These are phyloP conservation scores for Beris chalybata DNA, from an alignment of 2,888 invertebrate genomes.

Conservation along the genomic window DNA sequence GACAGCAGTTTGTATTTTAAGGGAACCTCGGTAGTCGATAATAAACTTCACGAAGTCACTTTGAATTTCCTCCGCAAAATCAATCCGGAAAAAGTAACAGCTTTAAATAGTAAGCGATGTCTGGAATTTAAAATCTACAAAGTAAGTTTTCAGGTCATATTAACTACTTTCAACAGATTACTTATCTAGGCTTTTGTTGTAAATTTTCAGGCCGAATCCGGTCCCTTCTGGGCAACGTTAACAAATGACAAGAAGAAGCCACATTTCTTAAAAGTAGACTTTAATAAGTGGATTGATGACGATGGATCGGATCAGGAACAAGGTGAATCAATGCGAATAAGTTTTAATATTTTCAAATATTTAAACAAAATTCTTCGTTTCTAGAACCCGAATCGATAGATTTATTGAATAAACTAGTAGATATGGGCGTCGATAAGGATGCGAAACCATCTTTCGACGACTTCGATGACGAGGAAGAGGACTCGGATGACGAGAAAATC, in stretches of 20 bases:
- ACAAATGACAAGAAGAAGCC: slow-evolving; percentile 86
- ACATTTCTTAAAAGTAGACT: slow-evolving; percentile 96
- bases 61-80: slow-evolving; percentile 83
- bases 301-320: slow-evolving; percentile 85
- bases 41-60: slow-evolving; percentile 84
- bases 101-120: slow-evolving; percentile 72
- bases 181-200: neutral
- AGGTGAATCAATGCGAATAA: slow-evolving; percentile 45
- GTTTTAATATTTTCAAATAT: slow-evolving; percentile 20
- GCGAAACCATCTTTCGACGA: slow-evolving; percentile 75
- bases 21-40: slow-evolving; percentile 82
- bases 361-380: neutral
- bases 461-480: slow-evolving; percentile 66
- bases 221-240: slow-evolving; percentile 85
- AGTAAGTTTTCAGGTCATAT: slow-evolving; percentile 43
- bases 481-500: slow-evolving; percentile 69
- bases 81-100: slow-evolving; percentile 74
- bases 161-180: neutral
- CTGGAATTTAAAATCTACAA: slow-evolving; percentile 75
- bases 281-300: slow-evolving; percentile 97
- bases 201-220: slow-evolving; percentile 60
- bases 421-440: slow-evolving; percentile 56
- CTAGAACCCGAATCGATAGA: slow-evolving; percentile 42
- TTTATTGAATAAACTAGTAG: slow-evolving; percentile 43
- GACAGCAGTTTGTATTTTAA: slow-evolving; percentile 77